Evolutionary conservation across 2,888 invertebrate genomes (phyloP), one percentile per base, ranked within the genome.

Genomic region (Philhelius pedissequus): DNA sequence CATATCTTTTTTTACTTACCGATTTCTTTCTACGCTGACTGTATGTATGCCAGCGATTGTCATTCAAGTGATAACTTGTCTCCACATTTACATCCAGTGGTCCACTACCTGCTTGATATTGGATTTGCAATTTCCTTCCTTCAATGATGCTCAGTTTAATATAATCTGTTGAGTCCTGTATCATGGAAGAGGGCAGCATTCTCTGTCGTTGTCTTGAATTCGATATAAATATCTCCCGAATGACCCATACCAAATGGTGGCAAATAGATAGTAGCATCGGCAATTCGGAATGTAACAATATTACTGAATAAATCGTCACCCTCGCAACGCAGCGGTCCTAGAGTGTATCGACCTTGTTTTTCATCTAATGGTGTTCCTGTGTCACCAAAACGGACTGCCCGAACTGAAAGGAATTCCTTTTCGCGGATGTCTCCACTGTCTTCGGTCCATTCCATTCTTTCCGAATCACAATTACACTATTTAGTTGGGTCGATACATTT

Each of bases 391-490:
- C 97, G 94, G 4, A 99, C 92, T 88, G 98, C 97, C 88, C 96
- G 95, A 0, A 99, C 98, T 0, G 99, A 99, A 9, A 99, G 92
- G 90, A 96, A 96, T 87, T 98, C 97, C 90, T 97, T 97, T 86
- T 97, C 97, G 0, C 94, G 95, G 64, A 98, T 94, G 87, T 97
- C 96, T 0, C 98, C 98, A 50, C 95, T 95, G 91, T 98, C 98
- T 88, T 94, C 94, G 86, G 94, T 93, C 95, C 96, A 97, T 82
- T 93, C 91, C 56, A 89, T 92, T 54, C 91, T 90, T 87, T 94
- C 95, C 0, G 96, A 94, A 91, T 99, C 99, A 90, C 99, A 99
- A 92, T 99, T 98, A 91, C 99, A 99, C 96, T 97, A 97, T 92
- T 97, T 97, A 54, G 95, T 95, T 56, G 94, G 94, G 92, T 97